Percentiles rank a stretch among this genome's conserved stretches.
phyloP scores from a whole-genome alignment of 2,113 vertebrate species.

The Leucoraja erinaceus region DNA sequence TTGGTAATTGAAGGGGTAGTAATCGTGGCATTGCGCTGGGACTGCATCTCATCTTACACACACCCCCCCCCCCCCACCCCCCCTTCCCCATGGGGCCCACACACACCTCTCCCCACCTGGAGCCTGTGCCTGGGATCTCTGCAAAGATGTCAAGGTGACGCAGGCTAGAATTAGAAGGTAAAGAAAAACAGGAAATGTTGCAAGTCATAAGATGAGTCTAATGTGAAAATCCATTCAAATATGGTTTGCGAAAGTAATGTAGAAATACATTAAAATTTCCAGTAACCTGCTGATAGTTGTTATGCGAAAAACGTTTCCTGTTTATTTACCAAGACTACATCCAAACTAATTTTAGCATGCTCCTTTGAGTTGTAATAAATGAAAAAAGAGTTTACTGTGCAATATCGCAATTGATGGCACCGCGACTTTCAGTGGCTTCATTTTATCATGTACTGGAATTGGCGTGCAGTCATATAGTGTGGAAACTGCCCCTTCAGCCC shows the following conservation, averaged over 20 bases:
- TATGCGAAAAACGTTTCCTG: conserved; percentile 20
- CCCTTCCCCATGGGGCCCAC: no score
- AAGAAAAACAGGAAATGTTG: conserved; percentile 17
- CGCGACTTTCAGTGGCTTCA: neutral
- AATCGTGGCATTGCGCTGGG: neutral
- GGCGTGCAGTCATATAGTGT: no score
- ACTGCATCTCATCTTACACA: neutral
- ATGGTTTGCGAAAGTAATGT: neutral
- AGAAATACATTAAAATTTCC: conserved; percentile 9
- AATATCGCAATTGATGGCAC: no score
- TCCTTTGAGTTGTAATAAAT: neutral
- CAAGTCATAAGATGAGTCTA: neutral
- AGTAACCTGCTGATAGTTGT: neutral
- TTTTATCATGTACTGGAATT: neutral
- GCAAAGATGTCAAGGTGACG: neutral
- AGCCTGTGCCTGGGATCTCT: neutral
- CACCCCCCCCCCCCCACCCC: no score
- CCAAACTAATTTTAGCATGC: neutral
- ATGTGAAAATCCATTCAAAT: neutral
- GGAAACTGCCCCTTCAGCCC: no score
- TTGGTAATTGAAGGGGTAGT: neutral
- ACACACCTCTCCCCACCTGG: neutral
- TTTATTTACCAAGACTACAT: neutral
- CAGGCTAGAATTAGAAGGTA: neutral
- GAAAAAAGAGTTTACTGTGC: neutral